Percentiles rank a stretch among this genome's conserved stretches.
phyloP scores from a whole-genome alignment of 2,113 vertebrate species.

The Rhinichthys klamathensis region DNA sequence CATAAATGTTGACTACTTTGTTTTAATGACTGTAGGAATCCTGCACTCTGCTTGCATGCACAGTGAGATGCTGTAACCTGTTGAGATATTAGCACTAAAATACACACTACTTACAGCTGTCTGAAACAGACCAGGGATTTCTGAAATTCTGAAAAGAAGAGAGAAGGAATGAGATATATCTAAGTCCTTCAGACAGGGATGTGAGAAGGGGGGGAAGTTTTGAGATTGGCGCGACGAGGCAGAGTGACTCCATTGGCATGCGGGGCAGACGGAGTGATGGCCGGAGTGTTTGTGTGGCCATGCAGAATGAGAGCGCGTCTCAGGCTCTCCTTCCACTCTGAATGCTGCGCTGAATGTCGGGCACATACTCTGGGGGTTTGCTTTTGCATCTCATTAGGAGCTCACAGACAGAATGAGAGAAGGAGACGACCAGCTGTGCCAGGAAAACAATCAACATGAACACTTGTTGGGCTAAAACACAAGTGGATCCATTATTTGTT shows the following conservation, averaged over 20 bases:
- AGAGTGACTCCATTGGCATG: constrained; percentile 43
- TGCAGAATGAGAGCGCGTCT: constrained; percentile 50
- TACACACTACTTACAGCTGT: neutral
- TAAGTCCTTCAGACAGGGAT: neutral
- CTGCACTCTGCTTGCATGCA: neutral
- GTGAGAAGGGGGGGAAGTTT: neutral
- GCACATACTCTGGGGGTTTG: constrained; percentile 42
- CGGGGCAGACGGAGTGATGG: constrained; percentile 43
- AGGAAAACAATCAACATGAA: constrained; percentile 41
- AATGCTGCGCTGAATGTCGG: constrained; percentile 34
- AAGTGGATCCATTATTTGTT: constrained; percentile 3
- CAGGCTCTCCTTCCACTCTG: constrained; percentile 39
- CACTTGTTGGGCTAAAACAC: constrained; percentile 39
- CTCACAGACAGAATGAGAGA: constrained; percentile 36
- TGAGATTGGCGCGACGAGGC: neutral
- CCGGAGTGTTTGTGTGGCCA: constrained; percentile 43
- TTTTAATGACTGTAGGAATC: neutral
- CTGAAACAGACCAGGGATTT: neutral
- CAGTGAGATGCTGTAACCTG: too few relatives aligned
- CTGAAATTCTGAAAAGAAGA: neutral
- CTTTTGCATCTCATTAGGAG: constrained; percentile 51
- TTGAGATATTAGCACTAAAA: neutral
- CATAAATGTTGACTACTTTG: too few relatives aligned
- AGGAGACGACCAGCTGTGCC: constrained; percentile 30
- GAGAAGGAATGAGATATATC: neutral